Conservation (phyloP, 1,140 invertebrate genomes). For the Caenorhabditis inopinata region DNA sequence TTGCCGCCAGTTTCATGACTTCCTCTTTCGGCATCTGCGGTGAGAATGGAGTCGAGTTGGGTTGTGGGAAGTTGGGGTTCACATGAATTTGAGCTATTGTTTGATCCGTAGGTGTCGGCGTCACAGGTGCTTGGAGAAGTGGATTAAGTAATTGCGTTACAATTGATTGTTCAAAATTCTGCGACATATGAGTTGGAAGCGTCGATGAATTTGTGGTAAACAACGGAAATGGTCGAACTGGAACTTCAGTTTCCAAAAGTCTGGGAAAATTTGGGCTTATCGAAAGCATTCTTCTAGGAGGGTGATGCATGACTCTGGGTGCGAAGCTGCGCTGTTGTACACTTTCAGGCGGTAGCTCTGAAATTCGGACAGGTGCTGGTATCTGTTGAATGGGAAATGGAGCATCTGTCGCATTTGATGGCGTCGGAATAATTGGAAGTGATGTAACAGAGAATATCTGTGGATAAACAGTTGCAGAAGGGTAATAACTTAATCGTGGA, state of each 20-base stretch:
- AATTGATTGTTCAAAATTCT: neutral
- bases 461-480: neutral
- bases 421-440: neutral
- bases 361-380: neutral
- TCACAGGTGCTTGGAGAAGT: neutral
- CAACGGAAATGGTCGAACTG: neutral
- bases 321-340: neutral
- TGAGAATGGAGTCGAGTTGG: neutral
- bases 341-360: neutral
- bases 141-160: neutral
- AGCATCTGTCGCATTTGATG: neutral
- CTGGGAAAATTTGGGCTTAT: conserved; percentile 6
- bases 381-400: neutral
- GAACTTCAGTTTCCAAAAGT: conserved; percentile 12
- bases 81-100: neutral
- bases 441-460: neutral
- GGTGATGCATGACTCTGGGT: neutral
- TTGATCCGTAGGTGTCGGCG: neutral
- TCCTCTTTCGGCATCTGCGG: neutral
- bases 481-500: neutral
- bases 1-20: neutral
- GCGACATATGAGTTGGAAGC: neutral
- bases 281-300: neutral
- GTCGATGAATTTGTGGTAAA: neutral
- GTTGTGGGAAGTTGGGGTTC: neutral